Conservation (phyloP, 2,888 invertebrate genomes). For the Orthosia gracilis region DNA sequence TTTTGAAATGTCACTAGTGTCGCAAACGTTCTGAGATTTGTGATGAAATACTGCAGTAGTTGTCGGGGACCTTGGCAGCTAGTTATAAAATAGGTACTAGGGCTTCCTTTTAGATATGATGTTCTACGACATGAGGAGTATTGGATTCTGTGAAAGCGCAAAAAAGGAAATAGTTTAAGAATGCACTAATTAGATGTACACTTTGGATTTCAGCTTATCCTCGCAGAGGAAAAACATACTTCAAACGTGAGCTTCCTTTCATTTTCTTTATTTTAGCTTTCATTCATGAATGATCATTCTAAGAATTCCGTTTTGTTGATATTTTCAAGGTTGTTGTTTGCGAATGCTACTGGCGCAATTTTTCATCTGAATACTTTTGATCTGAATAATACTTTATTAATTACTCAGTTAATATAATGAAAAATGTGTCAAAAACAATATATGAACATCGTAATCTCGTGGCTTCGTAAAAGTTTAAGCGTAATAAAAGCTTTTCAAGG, state of each 20-base stretch:
- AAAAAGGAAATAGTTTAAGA: neutral
- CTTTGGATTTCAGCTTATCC: conserved; percentile 1
- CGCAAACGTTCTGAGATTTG: conserved; percentile 16
- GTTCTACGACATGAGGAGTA: neutral
- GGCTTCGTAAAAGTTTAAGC: conserved; percentile 21
- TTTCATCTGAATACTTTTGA: too few species aligned
- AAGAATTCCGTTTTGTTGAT: neutral
- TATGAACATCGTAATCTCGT: neutral
- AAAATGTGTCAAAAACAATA: conserved; percentile 38
- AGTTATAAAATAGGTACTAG: neutral
- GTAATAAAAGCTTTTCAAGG: conserved; percentile 40
- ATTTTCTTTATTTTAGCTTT: too few species aligned
- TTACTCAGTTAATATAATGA: neutral
- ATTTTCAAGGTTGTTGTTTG: too few species aligned
- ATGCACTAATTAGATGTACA: neutral
- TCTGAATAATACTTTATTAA: too few species aligned
- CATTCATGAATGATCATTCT: neutral
- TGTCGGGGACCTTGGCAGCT: neutral
- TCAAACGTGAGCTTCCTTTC: too few species aligned
- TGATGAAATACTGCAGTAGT: conserved; percentile 1
- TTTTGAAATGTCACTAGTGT: conserved; percentile 4
- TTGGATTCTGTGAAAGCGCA: neutral
- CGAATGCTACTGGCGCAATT: neutral
- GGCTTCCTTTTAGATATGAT: neutral
- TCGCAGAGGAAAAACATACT: neutral